A percentile compares a stretch with the other conserved stretches of the same genome.
Evolutionary conservation across 2,797 vertebrate species (phyloP).

Genomic region (Dallia pectoralis): DNA sequence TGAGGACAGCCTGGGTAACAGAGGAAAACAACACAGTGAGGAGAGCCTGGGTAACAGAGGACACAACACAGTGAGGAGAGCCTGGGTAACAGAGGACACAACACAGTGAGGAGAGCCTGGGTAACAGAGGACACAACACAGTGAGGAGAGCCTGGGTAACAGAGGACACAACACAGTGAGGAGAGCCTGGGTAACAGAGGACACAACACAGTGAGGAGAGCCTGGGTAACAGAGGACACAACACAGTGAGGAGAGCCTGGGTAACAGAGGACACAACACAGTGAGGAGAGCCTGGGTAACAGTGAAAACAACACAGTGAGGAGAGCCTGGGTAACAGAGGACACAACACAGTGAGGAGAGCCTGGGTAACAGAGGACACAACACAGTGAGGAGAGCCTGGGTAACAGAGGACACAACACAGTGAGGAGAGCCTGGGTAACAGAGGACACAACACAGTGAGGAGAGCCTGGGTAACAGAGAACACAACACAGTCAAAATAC

Average conservation of each 20-base stretch:
- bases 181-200: constrained; percentile 86
- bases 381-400: constrained; percentile 91
- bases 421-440: constrained; percentile 88
- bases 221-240: constrained; percentile 88
- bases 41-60: constrained; percentile 86
- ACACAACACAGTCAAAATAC: constrained; percentile 92
- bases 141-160: constrained; percentile 88
- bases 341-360: constrained; percentile 93
- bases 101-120: constrained; percentile 91
- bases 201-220: constrained; percentile 93
- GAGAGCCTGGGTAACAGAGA: constrained; percentile 86
- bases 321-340: constrained; percentile 86
- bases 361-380: constrained; percentile 88
- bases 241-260: constrained; percentile 91
- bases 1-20: constrained; percentile 86
- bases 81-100: constrained; percentile 88
- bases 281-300: constrained; percentile 88
- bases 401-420: constrained; percentile 84
- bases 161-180: constrained; percentile 93
- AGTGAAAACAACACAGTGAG: no score
- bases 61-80: constrained; percentile 93
- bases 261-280: constrained; percentile 84
- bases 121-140: constrained; percentile 84
- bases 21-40: no score
- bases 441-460: constrained; percentile 93